phyloP scores from a whole-genome alignment of 2,888 invertebrate species.

The Minunthozetes semirufus region DNA sequence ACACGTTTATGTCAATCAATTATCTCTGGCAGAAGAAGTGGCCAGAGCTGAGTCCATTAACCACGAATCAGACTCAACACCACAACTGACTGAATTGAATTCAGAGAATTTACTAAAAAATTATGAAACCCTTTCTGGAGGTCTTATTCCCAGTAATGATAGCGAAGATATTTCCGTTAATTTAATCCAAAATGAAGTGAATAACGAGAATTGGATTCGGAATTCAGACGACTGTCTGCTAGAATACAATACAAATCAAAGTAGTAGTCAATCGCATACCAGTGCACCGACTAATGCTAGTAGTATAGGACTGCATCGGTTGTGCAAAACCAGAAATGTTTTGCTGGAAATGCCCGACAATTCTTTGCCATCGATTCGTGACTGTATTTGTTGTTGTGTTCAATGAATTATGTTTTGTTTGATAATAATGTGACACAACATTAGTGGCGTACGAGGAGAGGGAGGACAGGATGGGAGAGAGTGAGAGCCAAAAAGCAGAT shows the following conservation, averaged over 20 bases:
- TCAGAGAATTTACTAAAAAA: not conserved
- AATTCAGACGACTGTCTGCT: not conserved
- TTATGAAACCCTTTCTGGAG: not conserved
- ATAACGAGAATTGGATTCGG: not conserved
- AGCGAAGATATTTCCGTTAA: not conserved
- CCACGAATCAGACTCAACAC: not conserved
- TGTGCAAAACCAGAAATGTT: not conserved
- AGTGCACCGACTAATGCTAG: not conserved
- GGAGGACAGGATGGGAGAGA: too few relatives aligned
- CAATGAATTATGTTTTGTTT: constrained; percentile 15
- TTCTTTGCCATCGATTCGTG: constrained; percentile 10
- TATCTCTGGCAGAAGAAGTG: constrained; percentile 25
- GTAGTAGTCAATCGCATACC: not conserved
- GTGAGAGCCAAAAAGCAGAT: too few relatives aligned
- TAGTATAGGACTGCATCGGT: not conserved
- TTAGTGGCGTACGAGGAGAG: not conserved
- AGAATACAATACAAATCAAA: not conserved
- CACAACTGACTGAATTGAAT: not conserved
- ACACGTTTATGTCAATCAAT: constrained; percentile 27
- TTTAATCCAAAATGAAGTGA: not conserved
- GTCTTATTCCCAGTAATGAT: not conserved
- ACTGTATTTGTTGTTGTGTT: constrained; percentile 19
- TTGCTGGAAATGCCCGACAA: constrained; percentile 1
- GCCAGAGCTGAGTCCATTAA: not conserved
- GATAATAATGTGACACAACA: not conserved